Evolutionary conservation across 2,888 invertebrate genomes (phyloP).

Genomic region (Pristionchus maxplancki): DNA sequence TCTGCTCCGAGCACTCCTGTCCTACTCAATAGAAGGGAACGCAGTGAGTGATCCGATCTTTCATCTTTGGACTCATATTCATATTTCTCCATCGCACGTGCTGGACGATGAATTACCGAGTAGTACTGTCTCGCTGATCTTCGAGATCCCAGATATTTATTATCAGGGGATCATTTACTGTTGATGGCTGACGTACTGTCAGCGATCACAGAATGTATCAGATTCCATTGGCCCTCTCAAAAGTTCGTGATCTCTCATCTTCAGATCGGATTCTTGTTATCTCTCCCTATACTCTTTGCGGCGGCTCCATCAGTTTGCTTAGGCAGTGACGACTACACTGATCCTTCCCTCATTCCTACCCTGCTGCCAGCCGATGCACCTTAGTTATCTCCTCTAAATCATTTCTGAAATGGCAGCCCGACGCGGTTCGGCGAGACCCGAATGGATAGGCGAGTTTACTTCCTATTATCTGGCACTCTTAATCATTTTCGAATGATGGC

Average conservation of each 20-base stretch:
- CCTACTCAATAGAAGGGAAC: constrained; percentile 9
- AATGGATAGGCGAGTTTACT: not conserved
- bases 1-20: not conserved
- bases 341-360: not conserved
- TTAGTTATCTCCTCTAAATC: not conserved
- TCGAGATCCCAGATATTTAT: not conserved
- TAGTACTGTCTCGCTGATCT: too few relatives aligned
- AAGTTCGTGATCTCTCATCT: not conserved
- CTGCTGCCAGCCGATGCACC: too few relatives aligned
- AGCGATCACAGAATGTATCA: not conserved
- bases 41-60: not conserved
- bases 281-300: not conserved
- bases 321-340: not conserved
- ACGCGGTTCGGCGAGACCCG: not conserved
- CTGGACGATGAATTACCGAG: not conserved
- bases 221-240: not conserved
- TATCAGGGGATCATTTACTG: not conserved
- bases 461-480: not conserved
- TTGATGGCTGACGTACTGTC: not conserved
- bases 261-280: not conserved
- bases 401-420: not conserved
- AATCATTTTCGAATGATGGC: not conserved
- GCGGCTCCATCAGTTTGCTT: not conserved
- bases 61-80: not conserved
- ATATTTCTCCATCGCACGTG: not conserved